Evolutionary conservation across 2,888 invertebrate genomes (phyloP), one percentile per base, ranked within the genome.

Genomic region (Drosophila kokeensis): DNA sequence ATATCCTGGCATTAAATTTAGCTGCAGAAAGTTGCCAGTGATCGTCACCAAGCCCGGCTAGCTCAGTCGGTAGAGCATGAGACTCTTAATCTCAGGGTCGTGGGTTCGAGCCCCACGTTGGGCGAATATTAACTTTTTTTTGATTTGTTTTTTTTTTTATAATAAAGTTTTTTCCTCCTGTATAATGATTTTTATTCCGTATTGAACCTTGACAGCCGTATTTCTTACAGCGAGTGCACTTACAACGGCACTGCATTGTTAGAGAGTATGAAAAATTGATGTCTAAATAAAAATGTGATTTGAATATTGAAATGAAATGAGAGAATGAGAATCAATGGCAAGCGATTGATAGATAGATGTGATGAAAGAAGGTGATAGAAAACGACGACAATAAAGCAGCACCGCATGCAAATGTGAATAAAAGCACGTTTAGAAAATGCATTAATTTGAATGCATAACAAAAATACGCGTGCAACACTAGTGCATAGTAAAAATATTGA

Each of bases 71-170:
- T 86, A 86, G 90, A 86, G 86, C 90, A 86, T 89, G 87, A 87
- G 87, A 87, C 87, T 87, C 87, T 87, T 87, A 87, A 87, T 87
- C 89, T 87, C 87, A 89, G 87, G 87, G 69, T 69, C 69, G 73
- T 89, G 90, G 82, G 88, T 90, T 89, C 89, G 89, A 90, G 87
- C 90, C 86, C 86, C 86, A 87, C 90, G 86, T 90, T 90, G 86
- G 86, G 86, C 75, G 75, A 55, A 10, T 10, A 4, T 11, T 18
- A 2, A 49, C 10, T 21, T 57, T 64, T 76, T 61, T 67, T 50
- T 18, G 8, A 15, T 32, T n/a, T 11, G 8, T 4, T 15, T 30
- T 4, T 21, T 38, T 8, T n/a, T 52, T n/a, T 48, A 10, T 4
- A 7, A 24, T 15, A 8, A 1, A 5, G 45, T n/a, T 38, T 40